A percentile compares a stretch with the other conserved stretches of the same genome.
Conservation (phyloP, 2,888 invertebrate genomes). For the Polia nebulosa region DNA sequence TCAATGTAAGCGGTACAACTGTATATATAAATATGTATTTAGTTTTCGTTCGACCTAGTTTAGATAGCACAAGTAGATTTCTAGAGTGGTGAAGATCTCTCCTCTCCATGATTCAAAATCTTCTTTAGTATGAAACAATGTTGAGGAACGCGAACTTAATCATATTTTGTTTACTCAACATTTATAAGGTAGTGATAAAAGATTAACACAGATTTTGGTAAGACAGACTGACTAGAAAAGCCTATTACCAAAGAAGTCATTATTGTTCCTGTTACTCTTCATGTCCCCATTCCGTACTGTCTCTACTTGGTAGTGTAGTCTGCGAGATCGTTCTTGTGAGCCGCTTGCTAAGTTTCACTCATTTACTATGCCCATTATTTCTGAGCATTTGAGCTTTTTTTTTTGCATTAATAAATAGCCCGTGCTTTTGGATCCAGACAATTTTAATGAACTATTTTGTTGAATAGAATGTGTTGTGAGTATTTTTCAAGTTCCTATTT, state of each 20-base stretch:
- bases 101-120: constrained; percentile 1
- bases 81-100: constrained; percentile 6
- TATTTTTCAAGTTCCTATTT: background rate
- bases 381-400: background rate
- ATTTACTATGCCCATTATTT: constrained; percentile 7
- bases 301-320: background rate
- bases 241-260: background rate
- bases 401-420: background rate
- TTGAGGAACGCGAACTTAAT: background rate
- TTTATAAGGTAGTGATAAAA: background rate
- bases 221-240: background rate
- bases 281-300: background rate
- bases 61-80: constrained; percentile 27
- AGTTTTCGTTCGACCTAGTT: constrained; percentile 46
- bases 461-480: background rate
- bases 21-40: constrained; percentile 30
- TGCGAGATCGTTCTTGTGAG: background rate
- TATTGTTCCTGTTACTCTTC: background rate
- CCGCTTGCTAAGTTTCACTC: background rate
- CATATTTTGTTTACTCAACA: background rate
- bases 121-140: background rate
- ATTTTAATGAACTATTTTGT: background rate
- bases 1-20: constrained; percentile 30
- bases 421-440: background rate
- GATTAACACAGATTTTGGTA: background rate